These are phyloP conservation scores for Hippocampus barbouri DNA, from an alignment of 2,113 vertebrate species.

Conservation along the genomic window DNA sequence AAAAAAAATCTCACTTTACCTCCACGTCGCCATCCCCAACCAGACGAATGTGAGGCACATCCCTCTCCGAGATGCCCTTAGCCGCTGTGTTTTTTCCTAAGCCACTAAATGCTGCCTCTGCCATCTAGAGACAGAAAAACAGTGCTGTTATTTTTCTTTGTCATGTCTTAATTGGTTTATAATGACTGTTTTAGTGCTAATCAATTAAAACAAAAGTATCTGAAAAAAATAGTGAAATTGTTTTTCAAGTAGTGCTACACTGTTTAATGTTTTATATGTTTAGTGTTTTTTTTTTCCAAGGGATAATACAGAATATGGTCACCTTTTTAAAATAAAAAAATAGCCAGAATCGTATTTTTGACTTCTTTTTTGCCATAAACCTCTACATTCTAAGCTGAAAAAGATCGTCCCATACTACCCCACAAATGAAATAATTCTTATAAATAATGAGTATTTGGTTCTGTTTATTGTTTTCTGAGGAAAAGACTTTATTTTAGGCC, in stretches of 20 bases:
- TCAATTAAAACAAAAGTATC: neutral
- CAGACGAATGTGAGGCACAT: constrained; percentile 76
- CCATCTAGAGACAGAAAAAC: constrained; percentile 55
- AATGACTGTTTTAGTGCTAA: constrained; percentile 2
- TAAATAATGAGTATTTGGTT: too few relatives aligned
- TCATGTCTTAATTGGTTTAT: neutral
- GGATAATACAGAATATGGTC: too few relatives aligned
- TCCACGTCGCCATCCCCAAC: constrained; percentile 73
- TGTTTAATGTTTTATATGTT: neutral
- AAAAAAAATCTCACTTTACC: constrained; percentile 59
- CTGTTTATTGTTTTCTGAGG: too few relatives aligned
- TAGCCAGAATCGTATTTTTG: too few relatives aligned
- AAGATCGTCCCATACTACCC: too few relatives aligned
- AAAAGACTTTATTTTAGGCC: too few relatives aligned
- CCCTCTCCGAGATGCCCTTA: constrained; percentile 63
- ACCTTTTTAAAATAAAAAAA: too few relatives aligned
- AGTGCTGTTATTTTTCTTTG: constrained; percentile 10
- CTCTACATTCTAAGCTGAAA: too few relatives aligned
- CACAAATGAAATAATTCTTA: too few relatives aligned
- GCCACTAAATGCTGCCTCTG: constrained; percentile 52
- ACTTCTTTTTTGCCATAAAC: too few relatives aligned
- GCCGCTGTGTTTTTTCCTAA: constrained; percentile 60
- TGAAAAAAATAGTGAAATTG: neutral
- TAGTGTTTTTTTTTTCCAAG: neutral
- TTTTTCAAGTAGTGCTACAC: neutral